Base-by-base conservation (phyloP, 2,797 vertebrate genomes). In the Melopsittacus undulatus region DNA sequence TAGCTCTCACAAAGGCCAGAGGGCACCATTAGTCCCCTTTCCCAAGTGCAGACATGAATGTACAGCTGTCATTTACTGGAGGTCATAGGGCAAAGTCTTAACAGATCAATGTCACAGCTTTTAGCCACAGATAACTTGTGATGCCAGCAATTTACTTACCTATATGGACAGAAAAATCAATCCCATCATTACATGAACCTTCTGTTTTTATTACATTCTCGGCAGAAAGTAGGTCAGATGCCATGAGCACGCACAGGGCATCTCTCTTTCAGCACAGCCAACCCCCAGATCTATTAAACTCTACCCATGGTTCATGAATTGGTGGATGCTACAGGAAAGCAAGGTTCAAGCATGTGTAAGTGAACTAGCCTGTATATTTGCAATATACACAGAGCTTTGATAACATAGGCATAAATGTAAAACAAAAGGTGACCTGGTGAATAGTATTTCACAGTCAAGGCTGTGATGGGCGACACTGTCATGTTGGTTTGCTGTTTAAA, bases 111-210 rank as follows among this genome's bases (percentile, higher is more conserved):
- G 95, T 84, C 95, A 93, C 88, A 95, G 96, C 95, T 97, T 96
- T 96, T 97, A 97, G 94, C 94, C 52, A 83, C 72, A 73, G 80
- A 86, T 88, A 93, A 96, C 92, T 94, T 86, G 86, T 94, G 90
- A 89, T 95, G 93, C 92, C 94, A 95, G 96, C 93, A 96, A 89
- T 95, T 96, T 96, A 95, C 93, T 95, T 95, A 95, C 93, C 94
- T 96, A 93, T 85, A 92, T 78, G 72, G 93, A 89, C 86, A 96
- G 92, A 77, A 92, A 94, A 92, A 96, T 96, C 95, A 96, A 96
- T 96, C 27, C 43, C 75, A 87, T 91, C 92, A 81, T 91, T 83
- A 95, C 69, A 81, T 10, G 36, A 94, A 85, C 81, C 92, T 90
- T 62, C 87, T 94, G 91, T 74, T 96, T 94, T 94, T 93, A 95